Evolutionary conservation across 2,888 invertebrate genomes (phyloP), one percentile per base, ranked within the genome.

Genomic region (Netelia inedita): DNA sequence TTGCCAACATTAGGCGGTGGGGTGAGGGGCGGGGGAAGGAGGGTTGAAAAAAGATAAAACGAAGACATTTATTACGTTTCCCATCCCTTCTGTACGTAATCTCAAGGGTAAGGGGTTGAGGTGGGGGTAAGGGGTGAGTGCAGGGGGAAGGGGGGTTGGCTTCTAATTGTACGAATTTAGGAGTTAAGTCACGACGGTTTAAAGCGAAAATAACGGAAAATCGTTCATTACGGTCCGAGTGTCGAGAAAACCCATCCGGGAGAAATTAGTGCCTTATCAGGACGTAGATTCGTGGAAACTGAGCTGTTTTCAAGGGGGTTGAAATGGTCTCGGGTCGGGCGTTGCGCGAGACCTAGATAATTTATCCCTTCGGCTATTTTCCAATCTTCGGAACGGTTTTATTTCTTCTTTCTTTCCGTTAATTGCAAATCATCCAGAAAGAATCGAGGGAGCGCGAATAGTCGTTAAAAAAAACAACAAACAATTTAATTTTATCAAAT

Each of bases 81-180:
- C 50, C 43, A 8, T 10, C 57, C 21, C 41, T 50, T 63, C 46
- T 28, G 35, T 14, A 16, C 23, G 57, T 35, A 35, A 35, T 35
- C 35, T 5, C 35, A 6, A 35, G 35, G 35, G 35, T 35, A 35
- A 35, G 35, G 6, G 35, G 35, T 8, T 5, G 6, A 35, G 1
- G 1, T 23, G 23, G 23, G 23, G 23, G 1, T 23, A 6, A 6
- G 5, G 35, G 6, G 8, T 1, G 35, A n/a, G n/a, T n/a, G 57
- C 19, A 19, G 57, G 57, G 10, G 46, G 46, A 14, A 46, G 11
- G 14, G 53, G 16, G 14, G n/a, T 16, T 14, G 21, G 57, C 53
- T 65, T 79, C 65, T 72, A 79, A 79, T 79, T 79, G 23, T 28
- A 79, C 79, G 79, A 79, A 79, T 72, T 79, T 72, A 14, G 72